Percentiles rank a stretch among this genome's conserved stretches.
These are phyloP conservation scores for Dioctria rufipes DNA, from an alignment of 2,888 invertebrate genomes.

Conservation along the genomic window DNA sequence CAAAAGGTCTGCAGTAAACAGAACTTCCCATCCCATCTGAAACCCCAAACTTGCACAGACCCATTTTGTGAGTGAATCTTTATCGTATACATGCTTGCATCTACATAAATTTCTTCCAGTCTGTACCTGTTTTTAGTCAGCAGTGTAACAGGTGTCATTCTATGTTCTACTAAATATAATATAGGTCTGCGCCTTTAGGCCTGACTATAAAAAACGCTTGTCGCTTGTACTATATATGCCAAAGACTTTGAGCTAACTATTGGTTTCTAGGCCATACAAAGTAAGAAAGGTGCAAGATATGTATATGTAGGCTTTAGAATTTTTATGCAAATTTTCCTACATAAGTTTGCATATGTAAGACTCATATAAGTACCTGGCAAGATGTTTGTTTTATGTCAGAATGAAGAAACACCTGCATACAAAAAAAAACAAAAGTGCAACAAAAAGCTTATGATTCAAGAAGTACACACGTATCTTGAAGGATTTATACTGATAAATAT, in stretches of 20 bases:
- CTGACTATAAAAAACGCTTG: neutral
- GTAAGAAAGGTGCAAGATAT: neutral
- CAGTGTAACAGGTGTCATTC: constrained; percentile 5
- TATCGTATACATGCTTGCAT: neutral
- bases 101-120: neutral
- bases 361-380: neutral
- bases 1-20: constrained; percentile 3
- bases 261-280: neutral
- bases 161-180: neutral
- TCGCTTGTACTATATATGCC: neutral
- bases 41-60: no score
- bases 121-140: neutral
- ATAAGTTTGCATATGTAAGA: neutral
- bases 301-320: neutral
- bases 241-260: neutral
- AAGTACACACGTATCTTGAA: no score
- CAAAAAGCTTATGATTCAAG: no score
- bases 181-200: neutral
- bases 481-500: no score
- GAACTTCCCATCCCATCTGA: neutral
- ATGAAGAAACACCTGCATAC: no score
- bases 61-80: neutral
- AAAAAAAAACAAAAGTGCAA: no score
- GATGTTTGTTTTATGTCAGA: neutral
- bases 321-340: neutral